phyloP scores from a whole-genome alignment of 2,113 vertebrate genomes.

The Eurypyga helias region DNA sequence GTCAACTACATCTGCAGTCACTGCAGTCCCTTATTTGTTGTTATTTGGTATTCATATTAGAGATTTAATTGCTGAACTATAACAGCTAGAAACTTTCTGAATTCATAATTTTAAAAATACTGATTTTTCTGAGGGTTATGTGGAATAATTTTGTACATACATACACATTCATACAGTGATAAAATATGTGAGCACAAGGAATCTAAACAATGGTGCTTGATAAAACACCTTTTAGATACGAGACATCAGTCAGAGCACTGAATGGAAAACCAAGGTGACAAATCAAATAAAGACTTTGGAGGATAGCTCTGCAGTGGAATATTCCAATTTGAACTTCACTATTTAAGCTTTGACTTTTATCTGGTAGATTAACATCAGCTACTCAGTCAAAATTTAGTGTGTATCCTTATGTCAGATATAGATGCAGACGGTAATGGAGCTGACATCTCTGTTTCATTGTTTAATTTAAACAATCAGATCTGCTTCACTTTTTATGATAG shows the following conservation, averaged over 20 bases:
- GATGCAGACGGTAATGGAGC: background rate
- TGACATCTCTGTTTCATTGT: background rate
- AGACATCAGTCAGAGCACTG: background rate
- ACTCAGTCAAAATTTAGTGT: background rate
- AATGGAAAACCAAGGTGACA: background rate
- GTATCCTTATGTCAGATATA: background rate
- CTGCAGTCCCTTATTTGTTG: background rate
- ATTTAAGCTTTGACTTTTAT: background rate
- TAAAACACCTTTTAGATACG: background rate
- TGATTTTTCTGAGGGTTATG: background rate
- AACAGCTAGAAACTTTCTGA: background rate
- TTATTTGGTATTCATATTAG: background rate
- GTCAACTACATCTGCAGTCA: background rate
- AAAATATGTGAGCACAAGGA: background rate
- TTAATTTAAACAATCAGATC: conserved; percentile 16
- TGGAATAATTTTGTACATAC: background rate
- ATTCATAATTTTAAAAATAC: background rate
- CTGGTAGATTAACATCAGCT: background rate
- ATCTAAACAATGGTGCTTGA: background rate
- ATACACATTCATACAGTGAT: background rate
- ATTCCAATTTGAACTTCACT: background rate
- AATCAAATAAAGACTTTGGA: background rate
- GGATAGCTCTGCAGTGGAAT: background rate
- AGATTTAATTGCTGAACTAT: background rate
- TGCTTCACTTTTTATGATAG: background rate